Conservation (phyloP, 2,888 invertebrate genomes). For the Lasioglossum calceatum region DNA sequence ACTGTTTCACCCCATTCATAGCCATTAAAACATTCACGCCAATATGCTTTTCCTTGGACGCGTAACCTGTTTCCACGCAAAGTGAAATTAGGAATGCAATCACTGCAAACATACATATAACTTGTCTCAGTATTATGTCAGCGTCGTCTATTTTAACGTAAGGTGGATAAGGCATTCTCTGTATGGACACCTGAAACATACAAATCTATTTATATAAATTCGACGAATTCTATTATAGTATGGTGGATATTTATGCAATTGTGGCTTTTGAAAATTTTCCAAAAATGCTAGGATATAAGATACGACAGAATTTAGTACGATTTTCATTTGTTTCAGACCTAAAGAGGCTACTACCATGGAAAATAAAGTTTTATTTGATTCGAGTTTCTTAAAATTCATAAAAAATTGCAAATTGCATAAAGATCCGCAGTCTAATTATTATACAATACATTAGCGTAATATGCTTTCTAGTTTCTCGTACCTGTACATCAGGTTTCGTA, state of each 20-base stretch:
- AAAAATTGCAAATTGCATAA: too few species aligned
- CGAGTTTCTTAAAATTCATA: too few species aligned
- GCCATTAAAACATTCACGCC: conserved; percentile 82
- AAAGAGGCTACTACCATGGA: too few species aligned
- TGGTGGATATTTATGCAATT: too few species aligned
- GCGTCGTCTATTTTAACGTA: conserved; percentile 70
- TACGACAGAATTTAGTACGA: too few species aligned
- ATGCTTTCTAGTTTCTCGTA: conserved; percentile 11
- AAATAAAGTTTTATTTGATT: too few species aligned
- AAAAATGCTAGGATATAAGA: too few species aligned
- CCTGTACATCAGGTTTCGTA: conserved; percentile 48
- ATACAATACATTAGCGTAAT: neutral
- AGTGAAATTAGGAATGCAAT: conserved; percentile 79
- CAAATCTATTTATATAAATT: conserved; percentile 21
- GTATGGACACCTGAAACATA: conserved; percentile 75
- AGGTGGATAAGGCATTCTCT: conserved; percentile 82
- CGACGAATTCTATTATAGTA: too few species aligned
- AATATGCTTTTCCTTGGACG: conserved; percentile 81
- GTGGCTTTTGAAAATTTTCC: too few species aligned
- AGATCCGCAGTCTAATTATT: too few species aligned
- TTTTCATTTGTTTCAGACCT: too few species aligned
- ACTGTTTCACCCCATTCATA: conserved; percentile 80
- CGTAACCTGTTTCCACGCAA: conserved; percentile 77
- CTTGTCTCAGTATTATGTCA: conserved; percentile 68
- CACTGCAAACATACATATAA: conserved; percentile 74